Percentiles rank a stretch among this genome's conserved stretches.
Evolutionary conservation across 2,797 vertebrate genomes (phyloP).

Genomic region (Spinibarbus caldwelli): DNA sequence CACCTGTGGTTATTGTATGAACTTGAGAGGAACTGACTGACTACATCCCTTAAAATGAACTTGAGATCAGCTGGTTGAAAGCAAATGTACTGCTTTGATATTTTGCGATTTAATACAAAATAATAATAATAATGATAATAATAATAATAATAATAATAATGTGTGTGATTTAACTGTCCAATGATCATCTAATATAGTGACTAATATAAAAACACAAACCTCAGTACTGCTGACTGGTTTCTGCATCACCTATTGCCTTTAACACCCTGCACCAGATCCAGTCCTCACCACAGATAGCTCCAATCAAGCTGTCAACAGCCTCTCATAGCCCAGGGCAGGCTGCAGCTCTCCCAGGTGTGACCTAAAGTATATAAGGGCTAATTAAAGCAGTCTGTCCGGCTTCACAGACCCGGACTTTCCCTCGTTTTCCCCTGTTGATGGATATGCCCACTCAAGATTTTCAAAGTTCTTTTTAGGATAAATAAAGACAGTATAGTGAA

Average conservation of each 20-base stretch:
- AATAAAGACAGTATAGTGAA: constrained; percentile 30
- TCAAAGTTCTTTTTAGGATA: constrained; percentile 35
- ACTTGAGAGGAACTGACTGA: not conserved
- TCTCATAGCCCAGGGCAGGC: constrained; percentile 58
- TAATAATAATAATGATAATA: not conserved
- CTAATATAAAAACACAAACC: not conserved
- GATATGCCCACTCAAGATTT: constrained; percentile 40
- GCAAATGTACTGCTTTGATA: not conserved
- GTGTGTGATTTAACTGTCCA: not conserved
- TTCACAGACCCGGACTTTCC: constrained; percentile 56
- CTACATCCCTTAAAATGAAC: not conserved
- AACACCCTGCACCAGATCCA: constrained; percentile 28
- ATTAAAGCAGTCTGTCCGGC: constrained; percentile 56
- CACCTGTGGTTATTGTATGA: not conserved
- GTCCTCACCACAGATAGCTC: constrained; percentile 43
- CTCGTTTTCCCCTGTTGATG: constrained; percentile 54
- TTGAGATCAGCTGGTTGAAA: not conserved
- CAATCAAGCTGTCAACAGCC: constrained; percentile 64
- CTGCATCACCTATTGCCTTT: constrained; percentile 39
- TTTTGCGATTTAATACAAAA: not conserved
- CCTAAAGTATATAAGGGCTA: constrained; percentile 50
- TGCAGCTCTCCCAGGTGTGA: constrained; percentile 63
- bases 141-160: not conserved
- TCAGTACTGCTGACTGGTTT: not conserved
- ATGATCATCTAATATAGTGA: not conserved